Evolutionary conservation across 2,113 vertebrate species (phyloP), one percentile per base, ranked within the genome.

Genomic region (Dasyprocta punctata): DNA sequence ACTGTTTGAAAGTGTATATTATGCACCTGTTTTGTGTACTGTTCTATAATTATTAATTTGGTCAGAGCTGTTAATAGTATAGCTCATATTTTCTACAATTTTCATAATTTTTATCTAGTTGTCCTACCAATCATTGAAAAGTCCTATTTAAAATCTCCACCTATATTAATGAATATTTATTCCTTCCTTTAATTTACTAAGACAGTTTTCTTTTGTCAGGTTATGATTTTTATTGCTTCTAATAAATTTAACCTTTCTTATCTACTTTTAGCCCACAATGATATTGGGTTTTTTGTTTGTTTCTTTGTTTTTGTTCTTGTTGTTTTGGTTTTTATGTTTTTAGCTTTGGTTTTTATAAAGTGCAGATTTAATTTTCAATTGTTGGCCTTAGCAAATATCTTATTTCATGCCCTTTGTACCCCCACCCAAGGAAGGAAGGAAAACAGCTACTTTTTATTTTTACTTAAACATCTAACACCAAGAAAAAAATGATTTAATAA

Each of bases 361-460:
- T 98, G 98, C 98, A 98, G 97, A 96, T 95, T 98, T 94, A 10
- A 96, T 91, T 96, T 97, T 98, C 89, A 97, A n/a, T 90, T 96
- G 96, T 95, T 96, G 83, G 84, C 28, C 0, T 97, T 60, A 92
- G 94, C 97, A 96, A 97, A 95, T 84, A 94, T 78, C 61, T 93
- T 85, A 95, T 86, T 69, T 94, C 61, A 73, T 63, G 86, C 75
- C 63, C n/a, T 92, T 63, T 36, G 52, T 58, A 56, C 28, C 28
- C 20, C 41, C 84, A 4, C 89, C 75, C 38, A 92, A 91, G 22
- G 60, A 89, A 67, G 58, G 44, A 58, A 85, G 24, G 17, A 38
- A 36, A 75, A 90, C 77, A n/a, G 20, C 61, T 95, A 9, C 58
- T 95, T 80, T 86, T 11, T 44, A 19, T 77, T 73, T 97, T 92